Evolutionary conservation across 2,797 vertebrate genomes (phyloP), one percentile per base, ranked within the genome.

Genomic region (Mus spretus): DNA sequence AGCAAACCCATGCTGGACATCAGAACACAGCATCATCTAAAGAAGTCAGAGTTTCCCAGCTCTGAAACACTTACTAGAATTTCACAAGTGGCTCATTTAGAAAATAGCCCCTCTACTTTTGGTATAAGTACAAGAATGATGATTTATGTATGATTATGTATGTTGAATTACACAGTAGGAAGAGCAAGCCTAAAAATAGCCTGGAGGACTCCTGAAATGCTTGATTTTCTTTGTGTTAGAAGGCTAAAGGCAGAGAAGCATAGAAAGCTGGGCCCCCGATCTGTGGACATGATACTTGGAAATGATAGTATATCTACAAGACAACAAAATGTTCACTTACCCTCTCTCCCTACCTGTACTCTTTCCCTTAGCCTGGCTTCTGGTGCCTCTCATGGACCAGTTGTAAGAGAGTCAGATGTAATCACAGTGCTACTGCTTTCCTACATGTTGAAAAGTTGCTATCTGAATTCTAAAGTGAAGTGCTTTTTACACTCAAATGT

Each of bases 401-500:
- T 26, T 83, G 8, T 26, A 61, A 67, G 77, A 79, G 0, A 67
- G 15, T 65, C 8, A 19, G 37, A 57, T 19, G 34, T 47, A 75
- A 93, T 67, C 47, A 80, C 17, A 86, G 12, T 86, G 57, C 17
- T 77, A 61, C 47, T 82, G 20, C 19, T 12, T 28, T 88, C 40
- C 55, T 93, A 50, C 59, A 50, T 77, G 4, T n/a, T 6, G 53
- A 65, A 67, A 50, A 6, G 55, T 26, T 37, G n/a, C 5, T 4
- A 90, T 55, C 22, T 95, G 75, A 89, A 92, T 83, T 90, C 84
- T 90, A 61, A 96, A 89, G 91, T 88, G 67, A 79, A 78, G 28
- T 86, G 19, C 26, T 44, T 72, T 70, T 97, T 59, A 81, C 65
- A 74, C 86, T 90, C 6, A 83, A 78, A 95, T 47, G 40, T 6